Evolutionary conservation across 2,888 invertebrate genomes (phyloP).

Genomic region (Ormyrus rosae): DNA sequence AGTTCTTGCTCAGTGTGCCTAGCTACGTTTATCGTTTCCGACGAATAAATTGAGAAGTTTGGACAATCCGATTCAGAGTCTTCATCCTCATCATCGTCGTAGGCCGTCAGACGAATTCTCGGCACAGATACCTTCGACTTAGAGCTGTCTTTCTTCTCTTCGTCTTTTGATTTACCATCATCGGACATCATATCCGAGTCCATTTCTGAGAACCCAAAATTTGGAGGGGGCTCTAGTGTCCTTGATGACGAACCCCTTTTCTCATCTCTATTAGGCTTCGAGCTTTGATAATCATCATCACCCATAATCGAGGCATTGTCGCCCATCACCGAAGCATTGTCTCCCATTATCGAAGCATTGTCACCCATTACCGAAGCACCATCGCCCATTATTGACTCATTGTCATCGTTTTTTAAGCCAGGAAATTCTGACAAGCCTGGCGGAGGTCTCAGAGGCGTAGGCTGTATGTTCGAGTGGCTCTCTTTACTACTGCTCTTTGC

Average conservation of each 20-base stretch:
- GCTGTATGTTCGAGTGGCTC: slow-evolving; percentile 5
- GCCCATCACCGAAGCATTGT: slow-evolving; percentile 38
- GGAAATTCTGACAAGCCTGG: slow-evolving; percentile 60
- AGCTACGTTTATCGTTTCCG: slow-evolving; percentile 86
- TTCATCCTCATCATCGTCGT: slow-evolving; percentile 76
- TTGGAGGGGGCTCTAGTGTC: slow-evolving; percentile 55
- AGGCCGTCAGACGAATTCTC: slow-evolving; percentile 67
- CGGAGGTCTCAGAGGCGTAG: slow-evolving; percentile 58
- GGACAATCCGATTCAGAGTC: slow-evolving; percentile 85
- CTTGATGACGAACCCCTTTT: not conserved
- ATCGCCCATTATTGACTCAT: slow-evolving; percentile 53
- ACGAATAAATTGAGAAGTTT: slow-evolving; percentile 90
- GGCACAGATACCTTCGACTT: slow-evolving; percentile 24
- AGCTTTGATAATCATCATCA: slow-evolving; percentile 11
- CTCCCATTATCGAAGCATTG: slow-evolving; percentile 35
- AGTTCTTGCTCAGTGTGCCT: slow-evolving; percentile 77
- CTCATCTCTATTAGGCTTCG: not conserved
- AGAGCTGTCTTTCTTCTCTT: slow-evolving; percentile 6
- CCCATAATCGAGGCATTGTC: slow-evolving; percentile 43
- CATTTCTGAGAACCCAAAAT: slow-evolving; percentile 45
- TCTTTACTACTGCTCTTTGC: slow-evolving; percentile 5
- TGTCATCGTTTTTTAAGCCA: slow-evolving; percentile 57
- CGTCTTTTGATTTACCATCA: not conserved
- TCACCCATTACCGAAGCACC: slow-evolving; percentile 36
- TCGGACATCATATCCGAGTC: slow-evolving; percentile 35